Evolutionary conservation across 2,797 vertebrate genomes (phyloP).

Genomic region (Acanthis flammea): DNA sequence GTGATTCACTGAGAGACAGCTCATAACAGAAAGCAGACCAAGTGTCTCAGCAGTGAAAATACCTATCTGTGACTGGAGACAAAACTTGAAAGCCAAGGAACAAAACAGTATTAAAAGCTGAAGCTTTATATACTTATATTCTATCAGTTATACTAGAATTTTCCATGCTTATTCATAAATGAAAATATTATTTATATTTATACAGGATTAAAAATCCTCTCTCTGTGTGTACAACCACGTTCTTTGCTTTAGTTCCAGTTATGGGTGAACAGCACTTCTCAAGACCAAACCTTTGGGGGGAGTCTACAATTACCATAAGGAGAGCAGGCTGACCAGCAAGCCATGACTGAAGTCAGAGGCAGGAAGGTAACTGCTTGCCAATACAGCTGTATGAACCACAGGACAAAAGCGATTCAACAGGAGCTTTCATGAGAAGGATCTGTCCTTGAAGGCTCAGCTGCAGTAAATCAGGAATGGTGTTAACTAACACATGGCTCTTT

Average conservation of each 20-base stretch:
- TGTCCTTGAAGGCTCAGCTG: neutral
- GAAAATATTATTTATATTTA: neutral
- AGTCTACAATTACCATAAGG: accelerated
- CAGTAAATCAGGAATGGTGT: neutral
- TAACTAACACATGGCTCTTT: neutral
- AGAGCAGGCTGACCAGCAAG: neutral
- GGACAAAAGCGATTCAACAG: neutral
- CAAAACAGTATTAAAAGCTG: neutral
- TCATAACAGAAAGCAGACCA: neutral
- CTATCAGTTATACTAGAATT: neutral
- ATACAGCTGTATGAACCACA: neutral
- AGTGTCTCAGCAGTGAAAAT: neutral
- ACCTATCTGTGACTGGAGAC: neutral
- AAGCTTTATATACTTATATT: neutral
- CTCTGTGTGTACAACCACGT: neutral
- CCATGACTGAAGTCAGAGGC: neutral
- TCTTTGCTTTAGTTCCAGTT: neutral
- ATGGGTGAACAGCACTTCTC: neutral
- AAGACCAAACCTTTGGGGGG: neutral
- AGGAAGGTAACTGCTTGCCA: neutral
- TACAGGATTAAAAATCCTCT: neutral
- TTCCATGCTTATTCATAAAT: neutral
- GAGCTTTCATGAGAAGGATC: neutral
- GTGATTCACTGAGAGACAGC: neutral
- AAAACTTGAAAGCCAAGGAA: neutral